These are phyloP conservation scores for Sphaerodactylus townsendi DNA, from an alignment of 2,113 vertebrate species.

Conservation along the genomic window DNA sequence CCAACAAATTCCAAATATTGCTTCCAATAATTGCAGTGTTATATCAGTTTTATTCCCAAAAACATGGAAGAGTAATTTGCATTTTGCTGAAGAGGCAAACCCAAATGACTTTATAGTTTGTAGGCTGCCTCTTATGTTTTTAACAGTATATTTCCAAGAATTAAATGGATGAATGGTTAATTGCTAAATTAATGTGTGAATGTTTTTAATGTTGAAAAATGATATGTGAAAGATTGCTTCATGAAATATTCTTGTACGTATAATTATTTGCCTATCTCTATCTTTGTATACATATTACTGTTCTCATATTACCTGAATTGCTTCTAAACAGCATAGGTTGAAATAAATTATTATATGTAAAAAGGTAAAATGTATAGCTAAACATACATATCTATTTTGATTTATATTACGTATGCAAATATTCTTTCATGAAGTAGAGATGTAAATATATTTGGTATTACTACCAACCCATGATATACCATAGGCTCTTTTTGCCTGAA, in stretches of 20 bases:
- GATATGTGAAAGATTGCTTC: slow-evolving; percentile 25
- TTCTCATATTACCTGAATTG: not conserved
- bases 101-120: not conserved
- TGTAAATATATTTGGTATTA: slow-evolving; percentile 20
- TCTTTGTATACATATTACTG: not conserved
- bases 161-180: not conserved
- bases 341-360: rapidly evolving
- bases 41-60: not conserved
- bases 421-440: slow-evolving; percentile 26
- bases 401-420: slow-evolving; percentile 20
- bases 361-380: slow-evolving; percentile 13
- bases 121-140: not conserved
- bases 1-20: not conserved
- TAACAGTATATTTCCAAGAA: not conserved
- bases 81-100: not conserved
- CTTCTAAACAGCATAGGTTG: not conserved
- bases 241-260: slow-evolving; percentile 3
- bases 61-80: not conserved
- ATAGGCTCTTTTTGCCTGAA: slow-evolving; percentile 30
- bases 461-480: not conserved
- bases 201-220: not conserved
- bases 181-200: slow-evolving; percentile 1
- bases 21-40: slow-evolving; percentile 25
- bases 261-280: slow-evolving; percentile 1
- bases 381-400: not conserved